These are phyloP conservation scores for Frankliniella fusca DNA, from an alignment of 2,888 invertebrate genomes.

Conservation along the genomic window DNA sequence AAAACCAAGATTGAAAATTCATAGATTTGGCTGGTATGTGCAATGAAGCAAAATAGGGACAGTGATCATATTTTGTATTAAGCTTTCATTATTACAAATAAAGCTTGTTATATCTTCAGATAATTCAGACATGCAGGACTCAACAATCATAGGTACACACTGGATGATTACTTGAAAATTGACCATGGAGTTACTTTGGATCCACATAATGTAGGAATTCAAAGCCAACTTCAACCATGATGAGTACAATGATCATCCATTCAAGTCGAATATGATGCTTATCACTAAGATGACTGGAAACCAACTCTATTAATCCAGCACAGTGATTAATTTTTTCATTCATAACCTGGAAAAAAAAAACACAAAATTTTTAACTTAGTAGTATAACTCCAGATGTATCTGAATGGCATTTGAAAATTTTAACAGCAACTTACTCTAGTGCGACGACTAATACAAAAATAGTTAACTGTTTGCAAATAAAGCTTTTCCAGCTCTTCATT, in stretches of 20 bases:
- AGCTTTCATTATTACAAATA: no score
- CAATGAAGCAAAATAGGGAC: no score
- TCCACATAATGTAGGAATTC: slow-evolving; percentile 66
- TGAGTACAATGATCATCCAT: slow-evolving; percentile 95
- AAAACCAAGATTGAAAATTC: no score
- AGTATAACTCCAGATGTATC: background rate
- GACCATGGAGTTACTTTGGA: background rate
- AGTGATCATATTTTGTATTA: no score
- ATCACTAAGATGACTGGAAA: slow-evolving; percentile 87
- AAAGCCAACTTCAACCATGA: slow-evolving; percentile 90
- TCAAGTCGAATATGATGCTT: slow-evolving; percentile 88
- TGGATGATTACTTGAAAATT: no score
- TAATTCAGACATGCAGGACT: background rate
- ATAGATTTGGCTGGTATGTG: no score
- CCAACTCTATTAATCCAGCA: slow-evolving; percentile 81
- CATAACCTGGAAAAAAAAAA: slow-evolving; percentile 64
- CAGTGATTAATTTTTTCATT: slow-evolving; percentile 95
- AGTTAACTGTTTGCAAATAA: slow-evolving; percentile 74
- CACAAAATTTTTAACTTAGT: slow-evolving; percentile 4
- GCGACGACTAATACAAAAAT: slow-evolving; percentile 78
- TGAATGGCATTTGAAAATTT: background rate
- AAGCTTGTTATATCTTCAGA: background rate
- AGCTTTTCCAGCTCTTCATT: slow-evolving; percentile 80
- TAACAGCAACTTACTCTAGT: slow-evolving; percentile 61
- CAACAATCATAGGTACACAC: background rate